A percentile compares a stretch with the other conserved stretches of the same genome.
Evolutionary conservation across 2,797 vertebrate species (phyloP).

Genomic region (Mormyrus hasselquistii): DNA sequence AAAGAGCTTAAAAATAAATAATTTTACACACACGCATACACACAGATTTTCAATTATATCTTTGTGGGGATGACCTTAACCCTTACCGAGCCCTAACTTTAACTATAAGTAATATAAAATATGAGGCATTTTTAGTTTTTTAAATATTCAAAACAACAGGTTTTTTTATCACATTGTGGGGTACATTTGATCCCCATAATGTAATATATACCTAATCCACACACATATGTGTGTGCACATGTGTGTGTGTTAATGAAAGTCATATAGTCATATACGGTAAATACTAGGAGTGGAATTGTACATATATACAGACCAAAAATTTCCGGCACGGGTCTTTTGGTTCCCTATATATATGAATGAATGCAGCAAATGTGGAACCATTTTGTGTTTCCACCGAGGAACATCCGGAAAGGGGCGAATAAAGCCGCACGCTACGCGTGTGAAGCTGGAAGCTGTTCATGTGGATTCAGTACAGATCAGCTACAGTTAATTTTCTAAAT

Average conservation of each 20-base stretch:
- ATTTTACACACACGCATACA: background rate
- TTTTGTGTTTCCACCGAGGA: background rate
- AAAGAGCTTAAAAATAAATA: background rate
- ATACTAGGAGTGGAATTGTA: background rate
- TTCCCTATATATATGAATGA: background rate
- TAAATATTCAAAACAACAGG: background rate
- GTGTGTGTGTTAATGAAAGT: background rate
- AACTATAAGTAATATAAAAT: background rate
- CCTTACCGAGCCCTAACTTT: background rate
- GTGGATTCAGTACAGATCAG: background rate
- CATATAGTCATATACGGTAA: background rate
- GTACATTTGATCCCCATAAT: background rate
- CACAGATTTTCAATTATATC: background rate
- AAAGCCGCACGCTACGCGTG: background rate
- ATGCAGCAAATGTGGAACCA: background rate
- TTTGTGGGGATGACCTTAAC: background rate
- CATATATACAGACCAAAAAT: background rate
- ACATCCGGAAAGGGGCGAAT: background rate
- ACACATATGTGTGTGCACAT: background rate
- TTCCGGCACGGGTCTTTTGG: background rate
- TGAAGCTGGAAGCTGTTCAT: background rate
- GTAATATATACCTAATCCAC: background rate
- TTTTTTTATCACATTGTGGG: background rate
- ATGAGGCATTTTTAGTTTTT: background rate
- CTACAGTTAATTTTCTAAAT: background rate